Evolutionary conservation across 2,888 invertebrate species (phyloP), one percentile per base, ranked within the genome.

Genomic region (Meganola albula): DNA sequence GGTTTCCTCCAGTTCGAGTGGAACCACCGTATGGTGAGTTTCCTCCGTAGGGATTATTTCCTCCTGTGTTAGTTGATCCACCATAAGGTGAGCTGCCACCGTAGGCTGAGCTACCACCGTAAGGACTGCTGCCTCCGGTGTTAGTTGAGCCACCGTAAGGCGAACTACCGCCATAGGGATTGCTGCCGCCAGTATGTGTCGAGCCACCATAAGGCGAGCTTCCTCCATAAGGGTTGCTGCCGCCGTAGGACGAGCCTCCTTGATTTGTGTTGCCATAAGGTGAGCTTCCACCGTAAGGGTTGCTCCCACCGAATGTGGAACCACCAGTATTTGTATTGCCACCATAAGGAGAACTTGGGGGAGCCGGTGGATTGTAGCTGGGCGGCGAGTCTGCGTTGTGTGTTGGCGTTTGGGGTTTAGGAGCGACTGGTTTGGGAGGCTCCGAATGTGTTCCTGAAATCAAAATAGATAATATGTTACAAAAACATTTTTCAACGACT

Each of bases 321-420:
- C 43, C 48, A 8, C 51, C 52, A 14, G 38, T 38, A 10, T 44
- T 42, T 0, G 47, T 44, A 31, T 35, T 43, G 10, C 66, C 58
- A 12, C 73, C 65, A 37, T 66, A 59, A 4, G 47, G 48, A 3
- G 53, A 40, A 24, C 10, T 11, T 1, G 84, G 83, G 0, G 84
- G 77, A 0, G 77, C 72, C 0, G 85, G 86, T n/a, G 85, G 75
- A 5, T 80, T 73, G 54, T 86, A 85, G 46, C 65, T 72, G 2
- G 87, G 86, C 1, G 69, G 52, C 2, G 71, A 63, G 32, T 85
- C 82, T 30, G 62, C 71, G 46, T 69, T 60, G 16, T 57, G 53
- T 5, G 71, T 47, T 3, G 79, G 74, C 8, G 68, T 42, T 35
- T 65, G 73, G 6, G 76, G 79, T 28, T 61, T 69, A 1, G 74